phyloP scores from a whole-genome alignment of 2,888 invertebrate genomes.

The Drosophila nr. perissopoda region DNA sequence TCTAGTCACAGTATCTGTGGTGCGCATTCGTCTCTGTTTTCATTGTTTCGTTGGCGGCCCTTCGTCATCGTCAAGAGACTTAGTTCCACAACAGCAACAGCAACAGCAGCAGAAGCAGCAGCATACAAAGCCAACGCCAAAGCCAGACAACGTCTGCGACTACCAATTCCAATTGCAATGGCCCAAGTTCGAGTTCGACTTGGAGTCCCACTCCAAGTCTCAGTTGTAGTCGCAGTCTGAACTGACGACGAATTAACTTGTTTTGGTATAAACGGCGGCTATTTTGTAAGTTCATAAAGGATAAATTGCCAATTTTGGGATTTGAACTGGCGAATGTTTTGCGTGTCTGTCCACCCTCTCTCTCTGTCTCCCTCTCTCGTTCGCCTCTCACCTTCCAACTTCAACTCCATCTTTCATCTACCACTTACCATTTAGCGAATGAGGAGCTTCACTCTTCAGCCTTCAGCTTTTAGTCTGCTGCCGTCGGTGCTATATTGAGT shows the following conservation, averaged over 20 bases:
- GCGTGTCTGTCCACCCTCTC: slow-evolving; percentile 63
- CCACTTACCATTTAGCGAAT: slow-evolving; percentile 50
- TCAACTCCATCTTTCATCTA: slow-evolving; percentile 57
- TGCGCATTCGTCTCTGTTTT: slow-evolving; percentile 29
- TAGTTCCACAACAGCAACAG: slow-evolving; percentile 9
- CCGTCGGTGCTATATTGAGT: slow-evolving; percentile 81
- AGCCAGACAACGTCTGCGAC: slow-evolving; percentile 38
- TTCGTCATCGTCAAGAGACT: slow-evolving; percentile 75
- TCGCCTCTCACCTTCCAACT: slow-evolving; percentile 17
- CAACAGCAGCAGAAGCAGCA: slow-evolving; percentile 3
- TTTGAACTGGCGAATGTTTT: slow-evolving; percentile 81
- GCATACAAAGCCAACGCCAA: neutral
- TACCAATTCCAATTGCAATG: slow-evolving; percentile 39
- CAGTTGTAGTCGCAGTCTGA: slow-evolving; percentile 39
- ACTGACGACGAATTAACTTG: slow-evolving; percentile 81
- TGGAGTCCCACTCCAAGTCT: slow-evolving; percentile 5
- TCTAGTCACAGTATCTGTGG: slow-evolving; percentile 43
- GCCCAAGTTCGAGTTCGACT: slow-evolving; percentile 15
- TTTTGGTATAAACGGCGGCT: slow-evolving; percentile 83
- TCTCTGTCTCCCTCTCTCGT: neutral
- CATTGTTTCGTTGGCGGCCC: slow-evolving; percentile 80
- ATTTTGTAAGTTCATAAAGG: slow-evolving; percentile 84
- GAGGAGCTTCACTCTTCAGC: slow-evolving; percentile 14
- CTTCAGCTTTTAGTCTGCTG: slow-evolving; percentile 30
- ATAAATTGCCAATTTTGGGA: slow-evolving; percentile 83